Conservation (phyloP, 1,140 invertebrate genomes). For the Aporrectodea caliginosa region DNA sequence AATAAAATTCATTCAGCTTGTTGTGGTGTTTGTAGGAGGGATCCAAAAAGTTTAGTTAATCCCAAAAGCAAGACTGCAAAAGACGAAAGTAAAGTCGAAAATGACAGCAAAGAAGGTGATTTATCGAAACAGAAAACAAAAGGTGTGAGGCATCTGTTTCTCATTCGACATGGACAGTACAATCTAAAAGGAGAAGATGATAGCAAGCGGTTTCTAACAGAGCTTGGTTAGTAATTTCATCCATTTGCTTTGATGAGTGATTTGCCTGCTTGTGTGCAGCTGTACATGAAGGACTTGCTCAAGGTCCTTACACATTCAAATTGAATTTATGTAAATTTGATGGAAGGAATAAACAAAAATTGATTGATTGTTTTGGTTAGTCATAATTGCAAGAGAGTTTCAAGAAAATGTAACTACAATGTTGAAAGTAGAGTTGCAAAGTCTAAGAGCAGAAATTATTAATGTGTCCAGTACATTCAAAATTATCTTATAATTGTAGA, state of each 20-base stretch:
- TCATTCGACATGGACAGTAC: conserved; percentile 95
- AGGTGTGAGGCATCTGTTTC: conserved; percentile 75
- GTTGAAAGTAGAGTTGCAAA: too few species aligned
- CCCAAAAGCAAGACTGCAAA: neutral
- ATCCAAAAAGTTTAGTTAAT: neutral
- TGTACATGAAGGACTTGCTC: neutral
- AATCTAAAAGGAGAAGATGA: conserved; percentile 70
- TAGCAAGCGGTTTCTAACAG: conserved; percentile 71
- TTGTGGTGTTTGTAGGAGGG: neutral
- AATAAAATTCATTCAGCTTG: neutral
- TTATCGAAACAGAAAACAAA: conserved; percentile 58
- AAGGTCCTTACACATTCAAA: neutral
- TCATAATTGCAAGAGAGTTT: neutral
- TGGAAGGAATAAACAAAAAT: neutral
- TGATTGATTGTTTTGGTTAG: neutral
- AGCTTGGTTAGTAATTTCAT: conserved; percentile 65
- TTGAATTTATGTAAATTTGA: neutral
- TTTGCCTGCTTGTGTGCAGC: neutral
- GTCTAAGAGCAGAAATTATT: too few species aligned
- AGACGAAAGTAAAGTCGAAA: neutral
- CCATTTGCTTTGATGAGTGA: too few species aligned
- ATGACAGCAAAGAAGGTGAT: neutral
- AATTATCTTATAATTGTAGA: too few species aligned
- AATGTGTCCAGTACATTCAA: too few species aligned
- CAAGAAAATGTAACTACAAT: neutral